Conservation (phyloP, 2,888 invertebrate species). For the Stenotaenia linearis region DNA sequence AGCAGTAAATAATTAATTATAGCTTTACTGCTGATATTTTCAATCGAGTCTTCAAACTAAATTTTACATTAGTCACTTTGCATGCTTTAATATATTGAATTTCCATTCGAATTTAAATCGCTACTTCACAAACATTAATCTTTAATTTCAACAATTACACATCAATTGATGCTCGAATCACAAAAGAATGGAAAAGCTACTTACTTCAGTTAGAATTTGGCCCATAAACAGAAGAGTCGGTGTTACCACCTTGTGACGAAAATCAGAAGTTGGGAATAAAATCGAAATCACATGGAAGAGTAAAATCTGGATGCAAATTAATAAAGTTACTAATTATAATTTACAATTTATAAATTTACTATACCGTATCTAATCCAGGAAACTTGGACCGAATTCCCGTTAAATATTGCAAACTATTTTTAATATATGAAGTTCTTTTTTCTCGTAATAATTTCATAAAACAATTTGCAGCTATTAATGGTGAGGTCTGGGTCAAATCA, state of each 20-base stretch:
- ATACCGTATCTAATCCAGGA: constrained; percentile 46
- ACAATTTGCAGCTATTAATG: constrained; percentile 61
- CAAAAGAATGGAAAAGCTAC: too few relatives aligned
- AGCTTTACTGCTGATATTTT: too few relatives aligned
- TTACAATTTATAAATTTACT: constrained; percentile 32
- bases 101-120: too few relatives aligned
- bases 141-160: too few relatives aligned
- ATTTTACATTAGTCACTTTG: too few relatives aligned
- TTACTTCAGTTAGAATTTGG: constrained; percentile 57
- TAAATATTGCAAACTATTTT: constrained; percentile 43
- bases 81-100: too few relatives aligned
- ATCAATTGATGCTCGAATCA: too few relatives aligned
- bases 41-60: too few relatives aligned
- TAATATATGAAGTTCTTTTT: constrained; percentile 61
- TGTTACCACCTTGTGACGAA: constrained; percentile 79
- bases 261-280: constrained; percentile 85
- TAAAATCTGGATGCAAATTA: constrained; percentile 54
- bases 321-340: neutral
- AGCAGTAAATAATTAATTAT: too few relatives aligned
- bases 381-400: constrained; percentile 60
- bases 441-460: constrained; percentile 65
- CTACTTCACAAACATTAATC: too few relatives aligned
- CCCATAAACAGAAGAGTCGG: constrained; percentile 76
- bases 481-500: constrained; percentile 66
- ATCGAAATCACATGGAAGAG: constrained; percentile 74